Conservation (phyloP, 2,113 vertebrate genomes). For the Chionomys nivalis region DNA sequence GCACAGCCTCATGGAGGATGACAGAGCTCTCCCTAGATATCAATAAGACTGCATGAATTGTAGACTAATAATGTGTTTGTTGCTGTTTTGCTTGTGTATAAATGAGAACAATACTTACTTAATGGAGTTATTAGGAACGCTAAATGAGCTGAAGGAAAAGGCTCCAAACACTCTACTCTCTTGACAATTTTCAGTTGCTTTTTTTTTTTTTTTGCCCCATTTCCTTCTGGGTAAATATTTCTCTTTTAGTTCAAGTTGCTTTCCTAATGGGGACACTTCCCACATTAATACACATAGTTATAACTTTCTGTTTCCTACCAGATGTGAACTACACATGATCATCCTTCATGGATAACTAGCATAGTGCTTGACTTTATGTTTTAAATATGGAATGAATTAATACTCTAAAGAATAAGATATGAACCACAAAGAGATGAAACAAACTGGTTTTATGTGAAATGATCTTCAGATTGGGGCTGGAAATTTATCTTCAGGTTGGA, state of each 20-base stretch:
- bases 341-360: conserved; percentile 44
- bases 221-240: conserved; percentile 44
- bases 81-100: not conserved
- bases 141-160: not conserved
- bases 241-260: conserved; percentile 1
- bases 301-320: conserved; percentile 60
- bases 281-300: not conserved
- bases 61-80: conserved; percentile 23
- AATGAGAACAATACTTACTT: not conserved
- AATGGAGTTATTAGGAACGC: not conserved
- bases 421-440: conserved; percentile 74
- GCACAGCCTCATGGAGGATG: not conserved
- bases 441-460: conserved; percentile 73
- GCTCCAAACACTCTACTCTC: not conserved
- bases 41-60: not conserved
- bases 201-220: not conserved
- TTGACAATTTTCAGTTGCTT: conserved; percentile 11
- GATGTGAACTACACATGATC: conserved; percentile 55
- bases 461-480: conserved; percentile 68
- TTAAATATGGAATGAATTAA: conserved; percentile 70
- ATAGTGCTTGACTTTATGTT: conserved; percentile 61
- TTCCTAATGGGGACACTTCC: not conserved
- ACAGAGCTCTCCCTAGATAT: not conserved
- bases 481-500: conserved; percentile 75
- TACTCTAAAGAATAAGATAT: conserved; percentile 64